Evolutionary conservation across 1,140 invertebrate genomes (phyloP).

Genomic region (Andricus grossulariae): DNA sequence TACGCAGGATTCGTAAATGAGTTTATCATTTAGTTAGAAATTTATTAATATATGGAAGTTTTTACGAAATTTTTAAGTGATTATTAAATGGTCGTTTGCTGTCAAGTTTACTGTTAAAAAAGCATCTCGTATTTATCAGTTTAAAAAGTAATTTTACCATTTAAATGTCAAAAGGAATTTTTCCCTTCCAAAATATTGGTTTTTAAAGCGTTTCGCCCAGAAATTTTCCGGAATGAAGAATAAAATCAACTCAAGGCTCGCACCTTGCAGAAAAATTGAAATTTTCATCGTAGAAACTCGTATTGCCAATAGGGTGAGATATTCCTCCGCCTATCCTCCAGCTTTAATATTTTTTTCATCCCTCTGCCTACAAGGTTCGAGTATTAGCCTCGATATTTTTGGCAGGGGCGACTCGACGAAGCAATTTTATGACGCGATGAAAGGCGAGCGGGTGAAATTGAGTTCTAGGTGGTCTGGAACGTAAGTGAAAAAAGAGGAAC

Average conservation of each 20-base stretch:
- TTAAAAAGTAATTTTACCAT: no score
- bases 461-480: constrained; percentile 6
- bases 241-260: constrained; percentile 8
- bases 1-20: no score
- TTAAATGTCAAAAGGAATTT: no score
- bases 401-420: constrained; percentile 6
- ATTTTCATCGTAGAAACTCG: constrained; percentile 9
- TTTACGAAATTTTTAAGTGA: no score
- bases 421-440: constrained; percentile 23
- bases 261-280: background rate
- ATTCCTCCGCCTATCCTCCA: background rate
- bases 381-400: constrained; percentile 16
- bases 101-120: no score
- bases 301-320: constrained; percentile 9
- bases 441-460: constrained; percentile 23
- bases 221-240: constrained; percentile 3
- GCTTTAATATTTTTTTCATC: background rate
- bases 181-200: background rate
- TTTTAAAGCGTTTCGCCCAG: background rate
- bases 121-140: no score
- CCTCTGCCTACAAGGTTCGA: background rate
- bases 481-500: constrained; percentile 26
- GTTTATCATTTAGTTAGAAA: no score
- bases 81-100: no score
- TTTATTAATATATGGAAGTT: no score